phyloP scores from a whole-genome alignment of 2,888 invertebrate genomes.

The Stenolophus ochropezus region DNA sequence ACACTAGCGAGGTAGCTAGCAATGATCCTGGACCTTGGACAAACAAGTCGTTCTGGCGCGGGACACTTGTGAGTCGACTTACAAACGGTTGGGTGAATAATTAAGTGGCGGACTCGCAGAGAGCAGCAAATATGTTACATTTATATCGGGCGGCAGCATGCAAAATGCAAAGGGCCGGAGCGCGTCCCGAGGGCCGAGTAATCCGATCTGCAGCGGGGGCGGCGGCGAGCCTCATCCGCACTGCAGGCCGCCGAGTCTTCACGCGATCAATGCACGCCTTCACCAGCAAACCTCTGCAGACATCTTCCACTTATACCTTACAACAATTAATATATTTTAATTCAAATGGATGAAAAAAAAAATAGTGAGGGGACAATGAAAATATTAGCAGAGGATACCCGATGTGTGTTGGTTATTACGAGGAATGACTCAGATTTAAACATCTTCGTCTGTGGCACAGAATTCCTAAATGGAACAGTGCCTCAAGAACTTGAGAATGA shows the following conservation, averaged over 20 bases:
- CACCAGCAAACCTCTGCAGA: too few species aligned
- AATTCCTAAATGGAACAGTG: too few species aligned
- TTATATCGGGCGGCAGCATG: slow-evolving; percentile 54
- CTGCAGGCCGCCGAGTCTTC: slow-evolving; percentile 32
- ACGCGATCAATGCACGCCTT: background rate
- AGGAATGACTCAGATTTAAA: too few species aligned
- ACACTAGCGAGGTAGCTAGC: too few species aligned
- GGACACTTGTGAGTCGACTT: slow-evolving; percentile 16
- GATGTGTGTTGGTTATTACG: too few species aligned
- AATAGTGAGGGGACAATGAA: too few species aligned
- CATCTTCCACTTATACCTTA: too few species aligned
- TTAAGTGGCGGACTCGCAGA: slow-evolving; percentile 11
- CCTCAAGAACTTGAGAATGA: too few species aligned
- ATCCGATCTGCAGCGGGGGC: slow-evolving; percentile 36
- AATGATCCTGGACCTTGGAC: background rate
- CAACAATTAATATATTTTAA: too few species aligned
- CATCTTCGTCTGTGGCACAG: too few species aligned
- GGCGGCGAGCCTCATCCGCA: slow-evolving; percentile 30
- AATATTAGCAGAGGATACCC: too few species aligned
- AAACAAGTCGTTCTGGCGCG: background rate
- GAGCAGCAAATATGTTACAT: slow-evolving; percentile 55
- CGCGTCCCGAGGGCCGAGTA: slow-evolving; percentile 41
- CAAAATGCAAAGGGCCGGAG: slow-evolving; percentile 52
- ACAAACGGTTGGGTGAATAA: slow-evolving; percentile 44
- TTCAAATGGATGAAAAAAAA: too few species aligned